Evolutionary conservation across 2,113 vertebrate genomes (phyloP), one percentile per base, ranked within the genome.

Genomic region (Cyphomyrus plagiostoma): DNA sequence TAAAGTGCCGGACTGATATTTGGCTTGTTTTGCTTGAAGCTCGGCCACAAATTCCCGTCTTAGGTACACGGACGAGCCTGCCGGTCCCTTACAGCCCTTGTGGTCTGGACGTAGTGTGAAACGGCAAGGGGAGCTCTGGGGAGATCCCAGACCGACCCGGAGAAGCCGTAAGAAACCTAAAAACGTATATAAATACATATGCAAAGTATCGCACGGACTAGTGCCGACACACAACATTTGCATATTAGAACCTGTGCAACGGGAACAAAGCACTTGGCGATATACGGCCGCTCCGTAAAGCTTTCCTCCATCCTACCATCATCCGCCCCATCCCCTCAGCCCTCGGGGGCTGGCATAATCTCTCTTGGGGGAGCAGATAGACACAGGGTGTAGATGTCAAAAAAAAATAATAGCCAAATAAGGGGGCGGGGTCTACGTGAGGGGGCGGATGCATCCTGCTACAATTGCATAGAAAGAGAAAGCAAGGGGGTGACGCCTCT

Each of bases 241-340:
- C 96, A 96, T 96, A 96, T 96, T 93, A 86, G 97, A 97, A 96
- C 96, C 98, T 96, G 97, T 99, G 98, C 98, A 99, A 98, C 99
- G 98, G 97, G 97, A 96, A 96, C 98, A 99, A 99, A 99, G 98
- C 98, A 99, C 98, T 99, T 99, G 30, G 96, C 96, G 98, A 97
- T 97, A 97, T 95, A 95, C 95, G 95, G 91, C 94, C 93, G 96
- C 96, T 96, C 94, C 92, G 94, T 96, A 96, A 96, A 97, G 96
- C 96, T 96, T 94, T 91, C 30, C 35, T 91, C 92, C 93, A 87
- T 91, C 91, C 93, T 94, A 80, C 74, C 11, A 17, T 42, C 35
- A 80, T 35, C 74, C 30, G 74, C 30, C 15, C 74, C 13, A 19
- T n/a, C 74, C 74, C 35, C 74, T 35, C 35, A 15, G 74, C 30